A percentile compares a stretch with the other conserved stretches of the same genome.
Conservation (phyloP, 2,113 vertebrate genomes). For the Galemys pyrenaicus region DNA sequence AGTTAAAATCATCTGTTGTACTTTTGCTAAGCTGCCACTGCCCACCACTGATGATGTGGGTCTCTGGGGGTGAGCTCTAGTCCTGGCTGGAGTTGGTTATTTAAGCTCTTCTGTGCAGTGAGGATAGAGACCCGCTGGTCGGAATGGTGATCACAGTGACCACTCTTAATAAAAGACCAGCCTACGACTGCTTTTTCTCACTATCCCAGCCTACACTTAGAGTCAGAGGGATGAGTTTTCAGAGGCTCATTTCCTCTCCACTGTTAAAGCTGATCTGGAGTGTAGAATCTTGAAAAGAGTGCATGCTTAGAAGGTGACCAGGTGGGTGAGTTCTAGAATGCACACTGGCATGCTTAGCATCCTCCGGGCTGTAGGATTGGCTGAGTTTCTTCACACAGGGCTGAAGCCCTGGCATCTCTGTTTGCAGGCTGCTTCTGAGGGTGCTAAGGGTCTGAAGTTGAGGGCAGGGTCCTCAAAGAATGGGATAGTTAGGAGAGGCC, state of each 20-base stretch:
- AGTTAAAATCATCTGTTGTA: not conserved
- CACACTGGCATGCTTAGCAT: not conserved
- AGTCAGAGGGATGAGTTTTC: not conserved
- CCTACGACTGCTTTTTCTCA: not conserved
- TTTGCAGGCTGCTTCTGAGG: not conserved
- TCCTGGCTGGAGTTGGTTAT: not conserved
- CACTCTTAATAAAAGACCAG: not conserved
- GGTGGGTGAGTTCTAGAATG: not conserved
- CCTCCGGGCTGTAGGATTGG: not conserved
- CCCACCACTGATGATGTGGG: not conserved
- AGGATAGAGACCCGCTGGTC: not conserved
- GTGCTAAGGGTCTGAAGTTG: not conserved
- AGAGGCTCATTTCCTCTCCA: not conserved
- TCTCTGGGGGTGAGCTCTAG: not conserved
- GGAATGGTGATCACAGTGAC: not conserved
- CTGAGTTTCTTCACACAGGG: not conserved
- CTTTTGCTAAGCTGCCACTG: not conserved
- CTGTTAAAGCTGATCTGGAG: not conserved
- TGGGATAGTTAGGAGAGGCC: not conserved
- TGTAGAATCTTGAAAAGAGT: not conserved
- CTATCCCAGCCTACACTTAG: not conserved
- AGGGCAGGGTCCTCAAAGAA: not conserved
- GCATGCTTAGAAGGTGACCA: too few species aligned
- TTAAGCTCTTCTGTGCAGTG: not conserved
- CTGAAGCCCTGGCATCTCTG: not conserved